Evolutionary conservation across 1,140 invertebrate species (phyloP), one percentile per base, ranked within the genome.

Genomic region (Orchesella cincta): DNA sequence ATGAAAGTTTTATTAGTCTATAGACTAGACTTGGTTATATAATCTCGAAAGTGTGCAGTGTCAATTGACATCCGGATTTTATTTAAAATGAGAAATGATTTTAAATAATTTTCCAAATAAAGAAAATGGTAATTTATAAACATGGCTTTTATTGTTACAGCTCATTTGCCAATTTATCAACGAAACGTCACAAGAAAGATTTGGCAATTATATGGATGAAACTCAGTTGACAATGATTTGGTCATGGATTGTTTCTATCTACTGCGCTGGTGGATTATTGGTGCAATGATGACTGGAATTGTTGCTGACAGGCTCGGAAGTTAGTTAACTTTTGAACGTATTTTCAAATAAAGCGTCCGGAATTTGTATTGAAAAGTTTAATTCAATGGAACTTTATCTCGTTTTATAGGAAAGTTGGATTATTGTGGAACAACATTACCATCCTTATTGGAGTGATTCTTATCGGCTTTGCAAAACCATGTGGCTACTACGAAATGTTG

Each of bases 261-360:
- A 93, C 85, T 95, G 94, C 84, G 89, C 95, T 18, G 95, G 95
- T 1, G 95, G 95, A 96, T 97, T 93, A 89, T 96, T 73, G 95
- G 95, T 1, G 95, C 94, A 0, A 86, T 93, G 0, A 80, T 92
- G n/a, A 92, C 93, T 0, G 94, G 94, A 8, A 86, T 89, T 39
- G 85, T 93, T 0, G 91, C 93, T 67, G 90, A 93, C 83, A 89
- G 88, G 78, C 91, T 94, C 81, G 94, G 94, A 0, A 85, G 88
- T 85, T 87, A 80, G 8, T 31, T 67, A 16, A 8, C 62, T 34
- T 46, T 76, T 23, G 18, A 29, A 20, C 20, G 20, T 46, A 46
- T 12, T 12, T 46, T 46, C 20, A 46, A 46, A 46, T 12, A 46
- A 46, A 46, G n/a, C n/a, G n/a, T n/a, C n/a, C n/a, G n/a, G n/a